These are phyloP conservation scores for Fulmarus glacialis DNA, from an alignment of 2,113 vertebrate species.

Conservation along the genomic window DNA sequence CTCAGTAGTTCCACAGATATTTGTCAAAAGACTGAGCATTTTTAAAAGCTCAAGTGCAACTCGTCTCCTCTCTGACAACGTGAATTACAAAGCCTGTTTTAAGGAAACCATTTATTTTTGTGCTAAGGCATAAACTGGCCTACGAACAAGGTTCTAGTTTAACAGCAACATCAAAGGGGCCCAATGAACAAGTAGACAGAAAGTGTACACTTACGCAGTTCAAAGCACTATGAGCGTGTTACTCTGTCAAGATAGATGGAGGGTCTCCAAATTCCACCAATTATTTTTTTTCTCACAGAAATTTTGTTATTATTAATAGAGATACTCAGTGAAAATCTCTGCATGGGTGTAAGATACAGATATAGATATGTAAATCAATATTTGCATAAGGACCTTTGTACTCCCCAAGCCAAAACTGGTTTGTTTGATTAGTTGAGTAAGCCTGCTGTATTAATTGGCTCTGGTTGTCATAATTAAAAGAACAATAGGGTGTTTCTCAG, in stretches of 20 bases:
- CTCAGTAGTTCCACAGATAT: neutral
- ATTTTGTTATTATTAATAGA: neutral
- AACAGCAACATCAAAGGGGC: slow-evolving; percentile 40
- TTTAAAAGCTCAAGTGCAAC: neutral
- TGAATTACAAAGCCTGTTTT: slow-evolving; percentile 33
- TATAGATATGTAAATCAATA: slow-evolving; percentile 11
- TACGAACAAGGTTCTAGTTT: slow-evolving; percentile 13
- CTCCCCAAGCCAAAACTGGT: slow-evolving; percentile 21
- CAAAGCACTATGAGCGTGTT: neutral
- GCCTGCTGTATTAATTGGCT: neutral
- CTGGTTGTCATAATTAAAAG: slow-evolving; percentile 21
- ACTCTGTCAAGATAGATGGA: neutral
- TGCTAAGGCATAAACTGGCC: slow-evolving; percentile 14
- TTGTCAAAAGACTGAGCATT: neutral
- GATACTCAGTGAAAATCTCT: neutral
- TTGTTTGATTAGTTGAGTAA: slow-evolving; percentile 40
- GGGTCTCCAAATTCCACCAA: neutral
- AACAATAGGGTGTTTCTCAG: neutral
- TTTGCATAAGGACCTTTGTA: slow-evolving; percentile 14
- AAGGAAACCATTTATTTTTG: slow-evolving; percentile 45
- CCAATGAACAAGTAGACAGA: neutral
- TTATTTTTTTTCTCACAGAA: neutral
- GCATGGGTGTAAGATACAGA: neutral
- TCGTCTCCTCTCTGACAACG: neutral
- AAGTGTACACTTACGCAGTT: slow-evolving; percentile 1